Evolutionary conservation across 2,888 invertebrate species (phyloP).

Genomic region (Andrena haemorrhoa): DNA sequence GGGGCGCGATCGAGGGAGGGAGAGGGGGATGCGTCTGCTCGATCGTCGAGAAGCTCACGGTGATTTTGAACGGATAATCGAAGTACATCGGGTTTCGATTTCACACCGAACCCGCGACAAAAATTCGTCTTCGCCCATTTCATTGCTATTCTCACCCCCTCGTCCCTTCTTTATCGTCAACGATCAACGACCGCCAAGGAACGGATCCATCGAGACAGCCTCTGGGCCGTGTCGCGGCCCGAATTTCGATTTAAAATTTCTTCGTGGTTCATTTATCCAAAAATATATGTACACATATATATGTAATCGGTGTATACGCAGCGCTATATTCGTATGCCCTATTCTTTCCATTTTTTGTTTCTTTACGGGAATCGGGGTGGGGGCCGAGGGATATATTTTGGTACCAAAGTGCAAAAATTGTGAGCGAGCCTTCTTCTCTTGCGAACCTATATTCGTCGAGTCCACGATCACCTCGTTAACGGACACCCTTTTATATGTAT

Average conservation of each 20-base stretch:
- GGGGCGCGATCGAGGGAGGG: neutral
- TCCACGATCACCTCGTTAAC: constrained; percentile 1
- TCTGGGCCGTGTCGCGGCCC: constrained; percentile 59
- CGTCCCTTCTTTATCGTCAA: neutral
- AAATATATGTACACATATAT: constrained; percentile 81
- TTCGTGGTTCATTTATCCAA: constrained; percentile 76
- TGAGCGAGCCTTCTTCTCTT: constrained; percentile 42
- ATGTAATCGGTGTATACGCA: constrained; percentile 78
- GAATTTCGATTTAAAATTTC: constrained; percentile 74
- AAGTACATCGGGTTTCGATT: neutral
- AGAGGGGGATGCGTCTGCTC: neutral
- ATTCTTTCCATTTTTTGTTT: constrained; percentile 37
- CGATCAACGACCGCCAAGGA: constrained; percentile 29
- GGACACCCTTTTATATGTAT: constrained; percentile 15
- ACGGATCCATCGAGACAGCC: constrained; percentile 60
- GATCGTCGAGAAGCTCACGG: constrained; percentile 1
- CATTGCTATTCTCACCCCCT: neutral
- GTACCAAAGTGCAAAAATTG: constrained; percentile 67
- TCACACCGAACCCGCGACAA: neutral
- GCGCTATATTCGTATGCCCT: constrained; percentile 72
- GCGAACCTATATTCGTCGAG: constrained; percentile 3
- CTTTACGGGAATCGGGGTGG: constrained; percentile 13
- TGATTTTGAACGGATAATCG: neutral
- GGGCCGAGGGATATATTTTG: constrained; percentile 57
- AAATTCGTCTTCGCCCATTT: neutral